These are phyloP conservation scores for Sturnira hondurensis DNA, from an alignment of 2,113 vertebrate genomes.

Conservation along the genomic window DNA sequence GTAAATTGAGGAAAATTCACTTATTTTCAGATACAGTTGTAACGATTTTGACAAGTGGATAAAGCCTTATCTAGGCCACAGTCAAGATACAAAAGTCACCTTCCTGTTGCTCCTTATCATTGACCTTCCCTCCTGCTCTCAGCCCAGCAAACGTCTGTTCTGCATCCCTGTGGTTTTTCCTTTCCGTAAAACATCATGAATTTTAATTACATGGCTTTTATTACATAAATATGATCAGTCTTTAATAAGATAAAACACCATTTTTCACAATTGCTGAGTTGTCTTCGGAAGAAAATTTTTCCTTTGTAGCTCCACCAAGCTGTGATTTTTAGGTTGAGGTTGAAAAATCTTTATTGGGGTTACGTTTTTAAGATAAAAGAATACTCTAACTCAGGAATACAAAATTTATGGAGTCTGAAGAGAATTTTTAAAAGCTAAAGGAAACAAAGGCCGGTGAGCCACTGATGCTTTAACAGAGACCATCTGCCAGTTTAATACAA, in stretches of 20 bases:
- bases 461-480: not conserved
- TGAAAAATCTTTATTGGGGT: not conserved
- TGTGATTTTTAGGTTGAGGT: constrained; percentile 17
- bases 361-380: constrained; percentile 38
- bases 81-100: not conserved
- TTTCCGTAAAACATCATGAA: not conserved
- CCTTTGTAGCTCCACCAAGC: constrained; percentile 26
- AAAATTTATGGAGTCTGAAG: not conserved
- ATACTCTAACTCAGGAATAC: not conserved
- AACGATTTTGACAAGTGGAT: not conserved
- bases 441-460: not conserved
- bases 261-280: constrained; percentile 15
- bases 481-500: not conserved
- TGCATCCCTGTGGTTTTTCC: not conserved
- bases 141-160: not conserved
- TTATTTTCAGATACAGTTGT: not conserved
- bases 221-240: not conserved
- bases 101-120: not conserved
- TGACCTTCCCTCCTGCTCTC: not conserved
- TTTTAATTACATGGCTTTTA: constrained; percentile 37
- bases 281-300: not conserved
- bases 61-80: not conserved
- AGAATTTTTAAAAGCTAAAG: not conserved
- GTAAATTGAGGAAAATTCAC: not conserved
- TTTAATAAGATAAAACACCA: constrained; percentile 49